Conservation (phyloP, 2,797 vertebrate species). For the Rhynchonycteris naso region DNA sequence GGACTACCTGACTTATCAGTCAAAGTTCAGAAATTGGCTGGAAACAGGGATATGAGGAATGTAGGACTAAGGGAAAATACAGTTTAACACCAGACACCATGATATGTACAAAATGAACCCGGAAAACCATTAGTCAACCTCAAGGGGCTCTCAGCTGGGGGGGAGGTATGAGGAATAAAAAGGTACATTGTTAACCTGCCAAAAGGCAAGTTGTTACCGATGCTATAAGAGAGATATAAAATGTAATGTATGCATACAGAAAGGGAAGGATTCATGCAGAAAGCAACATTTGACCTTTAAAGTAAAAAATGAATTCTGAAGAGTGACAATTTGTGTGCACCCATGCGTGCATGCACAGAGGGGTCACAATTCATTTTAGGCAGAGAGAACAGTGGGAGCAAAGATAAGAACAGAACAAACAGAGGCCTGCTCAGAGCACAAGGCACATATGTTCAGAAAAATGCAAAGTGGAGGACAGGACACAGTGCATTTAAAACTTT, state of each 20-base stretch:
- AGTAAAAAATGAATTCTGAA: background rate
- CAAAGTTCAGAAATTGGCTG: background rate
- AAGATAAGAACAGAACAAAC: background rate
- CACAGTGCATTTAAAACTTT: conserved; percentile 15
- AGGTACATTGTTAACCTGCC: background rate
- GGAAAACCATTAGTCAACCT: background rate
- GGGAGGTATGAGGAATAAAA: background rate
- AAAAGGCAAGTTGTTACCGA: background rate
- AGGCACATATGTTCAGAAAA: background rate
- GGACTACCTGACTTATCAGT: background rate
- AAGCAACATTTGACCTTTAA: background rate
- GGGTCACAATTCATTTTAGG: background rate
- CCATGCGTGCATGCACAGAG: too few species aligned
- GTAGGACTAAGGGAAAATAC: background rate
- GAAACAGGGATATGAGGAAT: background rate
- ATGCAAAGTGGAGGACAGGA: background rate
- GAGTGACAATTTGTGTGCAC: background rate
- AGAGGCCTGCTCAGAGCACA: background rate
- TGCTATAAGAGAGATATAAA: background rate
- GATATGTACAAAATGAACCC: background rate
- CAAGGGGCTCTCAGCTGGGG: background rate
- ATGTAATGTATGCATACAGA: background rate
- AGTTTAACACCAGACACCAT: background rate
- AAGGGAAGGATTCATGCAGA: background rate
- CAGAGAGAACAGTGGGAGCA: background rate